Percentiles rank a stretch among this genome's conserved stretches.
phyloP scores from a whole-genome alignment of 2,797 vertebrate genomes.

The Argentina silus region DNA sequence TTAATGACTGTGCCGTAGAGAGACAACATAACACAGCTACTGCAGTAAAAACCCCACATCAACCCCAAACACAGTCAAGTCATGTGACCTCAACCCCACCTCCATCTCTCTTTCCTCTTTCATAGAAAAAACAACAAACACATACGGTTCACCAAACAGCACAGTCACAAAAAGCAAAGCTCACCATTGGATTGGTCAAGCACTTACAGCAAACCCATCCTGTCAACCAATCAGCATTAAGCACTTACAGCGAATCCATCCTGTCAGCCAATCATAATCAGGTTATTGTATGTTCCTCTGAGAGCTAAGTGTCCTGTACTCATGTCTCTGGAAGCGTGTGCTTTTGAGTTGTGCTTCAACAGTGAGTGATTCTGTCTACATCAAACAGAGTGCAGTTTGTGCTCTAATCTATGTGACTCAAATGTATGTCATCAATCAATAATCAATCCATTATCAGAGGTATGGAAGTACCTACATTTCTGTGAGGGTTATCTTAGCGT shows the following conservation, averaged over 20 bases:
- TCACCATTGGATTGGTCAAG: neutral
- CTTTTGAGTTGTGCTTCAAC: conserved; percentile 77
- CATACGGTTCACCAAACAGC: neutral
- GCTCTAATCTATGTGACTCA: conserved; percentile 58
- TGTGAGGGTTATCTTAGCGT: neutral
- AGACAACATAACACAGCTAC: conserved; percentile 71
- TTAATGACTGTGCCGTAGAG: conserved; percentile 78
- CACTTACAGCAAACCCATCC: neutral
- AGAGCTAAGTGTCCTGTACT: no score
- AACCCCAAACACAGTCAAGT: conserved; percentile 56
- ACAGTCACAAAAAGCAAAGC: neutral
- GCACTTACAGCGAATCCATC: neutral
- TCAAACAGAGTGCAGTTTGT: conserved; percentile 60
- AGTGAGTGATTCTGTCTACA: conserved; percentile 25
- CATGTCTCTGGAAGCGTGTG: conserved; percentile 45
- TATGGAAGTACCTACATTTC: conserved; percentile 12
- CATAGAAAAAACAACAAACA: neutral
- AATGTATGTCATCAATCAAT: neutral
- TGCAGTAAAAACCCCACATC: conserved; percentile 57
- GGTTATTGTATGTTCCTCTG: no score
- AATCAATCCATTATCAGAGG: neutral
- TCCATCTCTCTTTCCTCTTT: no score
- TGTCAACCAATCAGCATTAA: neutral
- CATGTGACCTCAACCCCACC: conserved; percentile 40
- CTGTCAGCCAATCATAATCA: neutral